phyloP scores from a whole-genome alignment of 2,888 invertebrate genomes.

The Zhengitettix transpicula region DNA sequence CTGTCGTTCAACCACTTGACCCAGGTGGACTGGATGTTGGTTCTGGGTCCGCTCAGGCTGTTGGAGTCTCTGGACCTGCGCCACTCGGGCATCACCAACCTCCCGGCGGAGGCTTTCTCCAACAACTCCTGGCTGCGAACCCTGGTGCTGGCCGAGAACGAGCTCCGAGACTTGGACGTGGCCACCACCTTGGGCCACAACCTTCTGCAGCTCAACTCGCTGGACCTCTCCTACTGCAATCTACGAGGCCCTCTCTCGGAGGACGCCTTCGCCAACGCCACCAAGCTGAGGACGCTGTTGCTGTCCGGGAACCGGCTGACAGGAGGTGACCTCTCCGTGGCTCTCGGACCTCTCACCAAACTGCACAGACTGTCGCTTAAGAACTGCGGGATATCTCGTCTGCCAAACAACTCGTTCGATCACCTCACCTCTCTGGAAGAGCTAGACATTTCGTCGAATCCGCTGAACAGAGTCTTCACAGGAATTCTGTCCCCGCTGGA shows the following conservation, averaged over 20 bases:
- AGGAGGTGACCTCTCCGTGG: slow-evolving; percentile 43
- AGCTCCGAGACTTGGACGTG: slow-evolving; percentile 44
- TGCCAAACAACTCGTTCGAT: slow-evolving; percentile 46
- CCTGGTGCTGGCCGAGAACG: slow-evolving; percentile 46
- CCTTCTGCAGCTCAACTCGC: slow-evolving; percentile 41
- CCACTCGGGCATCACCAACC: slow-evolving; percentile 38
- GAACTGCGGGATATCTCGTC: slow-evolving; percentile 43
- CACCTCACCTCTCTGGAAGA: slow-evolving; percentile 46
- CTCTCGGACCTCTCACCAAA: slow-evolving; percentile 41
- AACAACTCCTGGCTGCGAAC: slow-evolving; percentile 45
- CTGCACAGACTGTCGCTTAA: slow-evolving; percentile 48
- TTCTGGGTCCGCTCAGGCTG: slow-evolving; percentile 40
- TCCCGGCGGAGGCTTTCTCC: slow-evolving; percentile 46
- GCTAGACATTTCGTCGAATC: slow-evolving; percentile 53
- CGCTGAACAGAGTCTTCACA: slow-evolving; percentile 48
- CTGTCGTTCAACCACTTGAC: slow-evolving; percentile 40
- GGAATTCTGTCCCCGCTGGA: slow-evolving; percentile 44
- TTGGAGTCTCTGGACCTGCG: slow-evolving; percentile 46
- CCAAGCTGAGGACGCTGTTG: slow-evolving; percentile 43
- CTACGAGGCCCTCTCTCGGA: slow-evolving; percentile 47
- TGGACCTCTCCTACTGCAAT: slow-evolving; percentile 52
- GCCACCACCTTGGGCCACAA: slow-evolving; percentile 45
- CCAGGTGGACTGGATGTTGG: slow-evolving; percentile 40
- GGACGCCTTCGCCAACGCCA: slow-evolving; percentile 49
- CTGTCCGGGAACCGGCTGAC: slow-evolving; percentile 51